phyloP scores from a whole-genome alignment of 2,888 invertebrate genomes.

The Antheraea yamamai region DNA sequence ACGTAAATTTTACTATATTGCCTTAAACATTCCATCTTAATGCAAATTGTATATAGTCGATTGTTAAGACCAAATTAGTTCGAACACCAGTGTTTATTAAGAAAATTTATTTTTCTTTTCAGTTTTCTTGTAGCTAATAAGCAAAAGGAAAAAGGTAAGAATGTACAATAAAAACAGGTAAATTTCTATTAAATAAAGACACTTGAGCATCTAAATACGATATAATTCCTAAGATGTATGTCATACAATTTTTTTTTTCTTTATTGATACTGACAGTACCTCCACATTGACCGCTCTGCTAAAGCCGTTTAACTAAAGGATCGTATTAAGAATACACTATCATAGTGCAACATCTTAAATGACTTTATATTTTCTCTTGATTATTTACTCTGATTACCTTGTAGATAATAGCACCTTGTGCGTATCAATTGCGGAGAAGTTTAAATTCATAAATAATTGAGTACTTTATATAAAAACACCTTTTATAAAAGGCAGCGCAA shows the following conservation, averaged over 20 bases:
- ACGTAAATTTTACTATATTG: too few species aligned
- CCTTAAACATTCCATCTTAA: background rate
- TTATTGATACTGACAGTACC: background rate
- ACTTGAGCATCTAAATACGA: background rate
- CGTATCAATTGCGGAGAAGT: background rate
- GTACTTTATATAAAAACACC: slow-evolving; percentile 12
- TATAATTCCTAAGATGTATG: background rate
- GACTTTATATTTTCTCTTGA: background rate
- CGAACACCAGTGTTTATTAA: background rate
- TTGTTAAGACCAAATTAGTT: background rate
- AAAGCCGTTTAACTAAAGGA: too few species aligned
- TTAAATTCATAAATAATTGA: slow-evolving; percentile 13
- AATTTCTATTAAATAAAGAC: background rate
- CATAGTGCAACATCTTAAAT: too few species aligned
- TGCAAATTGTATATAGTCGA: background rate
- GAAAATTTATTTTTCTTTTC: too few species aligned
- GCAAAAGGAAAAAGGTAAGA: background rate
- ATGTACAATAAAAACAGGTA: background rate
- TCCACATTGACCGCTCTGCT: background rate
- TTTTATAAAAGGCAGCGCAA: slow-evolving; percentile 1
- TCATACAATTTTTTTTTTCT: background rate
- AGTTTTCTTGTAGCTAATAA: background rate
- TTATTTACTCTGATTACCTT: background rate
- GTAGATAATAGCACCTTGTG: background rate
- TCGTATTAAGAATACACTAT: too few species aligned